These are phyloP conservation scores for Brachylomia viminalis DNA, from an alignment of 2,888 invertebrate species.

Conservation along the genomic window DNA sequence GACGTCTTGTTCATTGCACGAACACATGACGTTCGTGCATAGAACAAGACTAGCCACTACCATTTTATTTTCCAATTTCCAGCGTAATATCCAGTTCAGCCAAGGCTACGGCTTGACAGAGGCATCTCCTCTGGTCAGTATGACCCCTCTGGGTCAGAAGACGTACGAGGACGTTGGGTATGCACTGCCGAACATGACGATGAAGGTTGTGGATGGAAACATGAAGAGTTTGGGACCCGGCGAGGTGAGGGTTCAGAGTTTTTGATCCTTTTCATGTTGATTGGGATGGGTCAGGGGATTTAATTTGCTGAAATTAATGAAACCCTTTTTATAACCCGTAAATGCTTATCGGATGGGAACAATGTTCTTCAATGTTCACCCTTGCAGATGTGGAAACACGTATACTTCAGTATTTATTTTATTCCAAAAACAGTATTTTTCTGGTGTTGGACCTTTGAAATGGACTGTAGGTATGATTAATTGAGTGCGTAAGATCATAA, in stretches of 20 bases:
- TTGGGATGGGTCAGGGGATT: not conserved
- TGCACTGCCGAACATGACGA: conserved; percentile 90
- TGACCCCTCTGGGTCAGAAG: conserved; percentile 73
- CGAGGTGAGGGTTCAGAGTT: conserved; percentile 72
- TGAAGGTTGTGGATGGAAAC: conserved; percentile 90
- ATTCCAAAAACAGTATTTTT: not conserved
- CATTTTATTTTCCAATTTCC: conserved; percentile 42
- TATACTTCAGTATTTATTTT: not conserved
- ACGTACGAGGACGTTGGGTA: conserved; percentile 87
- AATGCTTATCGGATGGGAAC: not conserved
- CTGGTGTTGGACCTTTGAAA: not conserved
- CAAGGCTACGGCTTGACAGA: conserved; percentile 94
- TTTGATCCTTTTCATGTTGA: not conserved
- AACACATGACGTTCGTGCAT: not conserved
- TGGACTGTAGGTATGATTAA: not conserved
- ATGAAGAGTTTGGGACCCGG: conserved; percentile 89
- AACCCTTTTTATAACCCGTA: not conserved
- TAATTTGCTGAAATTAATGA: not conserved
- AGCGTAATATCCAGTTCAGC: conserved; percentile 75
- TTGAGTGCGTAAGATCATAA: too few species aligned
- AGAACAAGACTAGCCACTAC: not conserved
- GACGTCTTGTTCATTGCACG: too few species aligned
- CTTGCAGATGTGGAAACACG: not conserved
- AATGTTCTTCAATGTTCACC: not conserved
- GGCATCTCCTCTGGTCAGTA: conserved; percentile 90